Evolutionary conservation across 1,140 invertebrate species (phyloP).

Genomic region (Zaprionus africanus): DNA sequence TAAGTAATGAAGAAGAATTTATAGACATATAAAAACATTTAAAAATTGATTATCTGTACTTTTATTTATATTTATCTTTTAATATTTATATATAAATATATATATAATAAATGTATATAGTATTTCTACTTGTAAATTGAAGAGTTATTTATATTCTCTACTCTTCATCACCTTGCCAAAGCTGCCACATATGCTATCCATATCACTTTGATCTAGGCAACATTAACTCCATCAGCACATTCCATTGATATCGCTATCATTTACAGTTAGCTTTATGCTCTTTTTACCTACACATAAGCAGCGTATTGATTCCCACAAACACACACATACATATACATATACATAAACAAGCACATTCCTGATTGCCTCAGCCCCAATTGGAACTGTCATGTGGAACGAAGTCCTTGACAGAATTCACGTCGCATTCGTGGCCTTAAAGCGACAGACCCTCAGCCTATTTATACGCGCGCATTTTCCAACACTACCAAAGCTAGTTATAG

Average conservation of each 20-base stretch:
- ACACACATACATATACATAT: neutral
- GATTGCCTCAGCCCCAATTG: conserved; percentile 46
- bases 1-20: too few species aligned
- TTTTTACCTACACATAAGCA: conserved; percentile 14
- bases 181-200: neutral
- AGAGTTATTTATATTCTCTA: too few species aligned
- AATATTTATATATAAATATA: too few species aligned
- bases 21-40: too few species aligned
- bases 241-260: conserved; percentile 3
- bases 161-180: too few species aligned
- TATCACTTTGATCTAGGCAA: conserved; percentile 19
- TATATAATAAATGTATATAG: too few species aligned
- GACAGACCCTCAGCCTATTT: conserved; percentile 52
- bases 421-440: conserved; percentile 47
- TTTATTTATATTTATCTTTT: too few species aligned
- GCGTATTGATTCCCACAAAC: conserved; percentile 5
- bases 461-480: conserved; percentile 36
- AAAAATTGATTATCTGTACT: too few species aligned
- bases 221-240: conserved; percentile 18
- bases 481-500: conserved; percentile 63
- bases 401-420: conserved; percentile 47
- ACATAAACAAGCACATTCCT: conserved; percentile 15
- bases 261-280: conserved; percentile 19
- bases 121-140: too few species aligned
- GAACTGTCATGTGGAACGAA: conserved; percentile 41